Conservation (phyloP, 2,888 invertebrate genomes). For the Euplexia lucipara region DNA sequence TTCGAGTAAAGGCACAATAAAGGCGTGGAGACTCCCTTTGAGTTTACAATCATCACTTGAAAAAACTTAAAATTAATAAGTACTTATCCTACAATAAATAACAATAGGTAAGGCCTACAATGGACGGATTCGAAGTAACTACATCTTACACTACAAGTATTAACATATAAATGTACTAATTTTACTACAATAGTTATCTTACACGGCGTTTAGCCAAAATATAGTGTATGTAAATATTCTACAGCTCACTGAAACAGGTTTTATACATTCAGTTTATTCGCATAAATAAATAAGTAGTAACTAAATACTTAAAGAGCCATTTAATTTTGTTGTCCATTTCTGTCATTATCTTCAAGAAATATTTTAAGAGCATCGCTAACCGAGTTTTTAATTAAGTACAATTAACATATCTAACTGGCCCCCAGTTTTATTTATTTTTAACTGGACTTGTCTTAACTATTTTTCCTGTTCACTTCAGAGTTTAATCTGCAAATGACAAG, state of each 20-base stretch:
- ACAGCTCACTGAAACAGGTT: conserved; percentile 43
- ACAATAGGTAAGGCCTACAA: conserved; percentile 83
- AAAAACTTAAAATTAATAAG: conserved; percentile 58
- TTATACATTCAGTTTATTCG: conserved; percentile 20
- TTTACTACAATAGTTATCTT: conserved; percentile 65
- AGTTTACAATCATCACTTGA: conserved; percentile 59
- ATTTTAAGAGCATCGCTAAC: conserved; percentile 13
- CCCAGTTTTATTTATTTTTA: conserved; percentile 11
- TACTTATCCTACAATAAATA: conserved; percentile 85
- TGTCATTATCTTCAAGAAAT: conserved; percentile 26
- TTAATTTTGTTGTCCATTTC: conserved; percentile 43
- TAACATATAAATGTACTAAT: conserved; percentile 59
- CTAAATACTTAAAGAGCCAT: conserved; percentile 9
- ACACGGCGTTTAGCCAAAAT: conserved; percentile 66
- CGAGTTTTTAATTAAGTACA: conserved; percentile 39
- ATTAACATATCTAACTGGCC: conserved; percentile 35
- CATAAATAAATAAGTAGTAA: conserved; percentile 22
- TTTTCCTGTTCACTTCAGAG: background rate
- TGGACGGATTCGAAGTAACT: conserved; percentile 84
- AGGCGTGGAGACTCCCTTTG: conserved; percentile 55
- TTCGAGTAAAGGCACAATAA: conserved; percentile 62
- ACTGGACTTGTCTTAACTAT: conserved; percentile 1
- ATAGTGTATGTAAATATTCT: conserved; percentile 41
- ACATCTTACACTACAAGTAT: conserved; percentile 59
- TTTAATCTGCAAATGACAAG: conserved; percentile 8